Percentiles rank a stretch among this genome's conserved stretches.
Evolutionary conservation across 2,888 invertebrate species (phyloP).

Genomic region (Meteorus colon): DNA sequence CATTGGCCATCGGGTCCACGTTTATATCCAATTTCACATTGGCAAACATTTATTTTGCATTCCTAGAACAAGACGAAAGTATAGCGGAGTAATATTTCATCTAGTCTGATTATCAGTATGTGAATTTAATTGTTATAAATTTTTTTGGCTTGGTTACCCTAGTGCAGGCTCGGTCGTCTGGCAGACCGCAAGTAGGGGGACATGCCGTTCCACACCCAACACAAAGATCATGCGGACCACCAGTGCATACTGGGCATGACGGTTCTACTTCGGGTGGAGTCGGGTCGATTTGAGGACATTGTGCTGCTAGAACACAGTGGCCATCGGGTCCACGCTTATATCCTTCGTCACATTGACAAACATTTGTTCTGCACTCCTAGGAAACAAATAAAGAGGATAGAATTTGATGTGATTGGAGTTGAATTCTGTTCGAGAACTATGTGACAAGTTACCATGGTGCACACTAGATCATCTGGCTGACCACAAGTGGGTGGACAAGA

Average conservation of each 20-base stretch:
- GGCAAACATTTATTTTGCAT: not conserved
- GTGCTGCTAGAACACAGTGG: not conserved
- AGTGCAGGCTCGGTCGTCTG: not conserved
- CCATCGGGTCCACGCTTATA: not conserved
- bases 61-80: not conserved
- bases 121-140: not conserved
- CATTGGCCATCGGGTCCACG: not conserved
- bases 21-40: not conserved
- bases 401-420: too few relatives aligned
- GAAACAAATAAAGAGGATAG: too few relatives aligned
- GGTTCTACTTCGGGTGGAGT: too few relatives aligned
- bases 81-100: too few relatives aligned
- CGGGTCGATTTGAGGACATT: not conserved
- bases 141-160: not conserved
- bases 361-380: too few relatives aligned
- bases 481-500: not conserved
- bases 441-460: not conserved
- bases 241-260: slow-evolving; percentile 4
- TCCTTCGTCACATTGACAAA: too few relatives aligned
- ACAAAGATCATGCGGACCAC: slow-evolving; percentile 6
- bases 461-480: not conserved
- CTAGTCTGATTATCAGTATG: too few relatives aligned
- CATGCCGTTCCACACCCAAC: not conserved
- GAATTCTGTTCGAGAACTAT: too few relatives aligned
- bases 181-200: not conserved